Evolutionary conservation across 2,888 invertebrate genomes (phyloP), one percentile per base, ranked within the genome.

Genomic region (Cyclophora albipunctata): DNA sequence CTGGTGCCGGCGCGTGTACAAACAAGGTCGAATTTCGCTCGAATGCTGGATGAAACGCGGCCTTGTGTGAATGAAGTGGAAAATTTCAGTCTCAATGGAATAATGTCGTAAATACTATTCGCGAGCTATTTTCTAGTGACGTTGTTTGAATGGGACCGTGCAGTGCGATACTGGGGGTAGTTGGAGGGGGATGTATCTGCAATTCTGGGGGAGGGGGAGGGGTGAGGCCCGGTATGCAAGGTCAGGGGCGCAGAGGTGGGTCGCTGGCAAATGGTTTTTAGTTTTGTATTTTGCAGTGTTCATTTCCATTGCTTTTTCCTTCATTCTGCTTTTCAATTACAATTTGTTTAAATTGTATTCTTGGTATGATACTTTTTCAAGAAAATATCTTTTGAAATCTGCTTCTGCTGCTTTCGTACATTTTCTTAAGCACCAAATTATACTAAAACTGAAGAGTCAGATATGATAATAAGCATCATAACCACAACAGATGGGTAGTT

Each of bases 231-330:
- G 48, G 45, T 50, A 5, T 47, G 48, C 42, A 46, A 51, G 65
- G 68, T 63, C 66, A 68, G 66, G 69, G 68, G 41, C 52, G 49
- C 48, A 48, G 7, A 42, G 45, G 47, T 52, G 47, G 54, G 49
- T 47, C 55, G 48, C 40, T 35, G 50, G 43, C 45, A 50, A 47
- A 48, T 50, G 42, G 49, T 3, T 7, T 46, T 6, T 37, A n/a
- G 6, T 34, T 45, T 45, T 40, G 4, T 7, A 42, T 7, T 20
- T 42, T 42, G 42, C 2, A 42, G 20, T 20, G 20, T 20, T 20
- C 20, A 20, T 20, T 20, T 20, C 20, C 20, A 20, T 20, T 20
- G 20, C 20, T 20, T 20, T 20, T 20, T 20, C 20, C 20, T 20
- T 20, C 20, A 20, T 20, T 20, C 20, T 20, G 20, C 20, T 20